Conservation (phyloP, 2,113 vertebrate species). For the Lepus europaeus region DNA sequence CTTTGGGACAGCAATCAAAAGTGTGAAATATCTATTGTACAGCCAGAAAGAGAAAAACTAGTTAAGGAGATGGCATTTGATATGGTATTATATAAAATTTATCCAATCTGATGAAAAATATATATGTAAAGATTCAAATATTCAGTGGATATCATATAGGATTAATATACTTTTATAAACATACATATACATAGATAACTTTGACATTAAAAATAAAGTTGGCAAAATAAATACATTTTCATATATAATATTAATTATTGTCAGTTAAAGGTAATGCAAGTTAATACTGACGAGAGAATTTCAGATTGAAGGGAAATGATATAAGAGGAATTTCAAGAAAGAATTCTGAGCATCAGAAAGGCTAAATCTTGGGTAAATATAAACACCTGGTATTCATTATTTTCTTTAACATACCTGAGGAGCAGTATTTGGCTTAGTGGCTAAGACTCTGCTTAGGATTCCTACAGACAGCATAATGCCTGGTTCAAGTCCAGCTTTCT, state of each 20-base stretch:
- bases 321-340: neutral
- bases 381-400: neutral
- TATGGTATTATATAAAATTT: neutral
- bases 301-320: neutral
- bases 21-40: neutral
- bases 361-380: neutral
- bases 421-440: no score
- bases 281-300: neutral
- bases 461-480: no score
- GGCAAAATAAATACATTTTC: neutral
- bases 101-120: neutral
- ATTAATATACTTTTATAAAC: neutral
- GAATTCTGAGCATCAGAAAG: neutral
- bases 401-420: neutral
- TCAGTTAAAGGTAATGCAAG: neutral
- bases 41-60: neutral
- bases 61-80: neutral
- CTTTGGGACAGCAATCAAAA: neutral
- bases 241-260: neutral
- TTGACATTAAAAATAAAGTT: no score
- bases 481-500: no score
- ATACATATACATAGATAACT: neutral
- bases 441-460: no score
- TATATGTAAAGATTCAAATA: neutral
- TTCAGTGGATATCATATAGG: neutral